phyloP scores from a whole-genome alignment of 2,797 vertebrate species.

The Acestrorhynchus altus region DNA sequence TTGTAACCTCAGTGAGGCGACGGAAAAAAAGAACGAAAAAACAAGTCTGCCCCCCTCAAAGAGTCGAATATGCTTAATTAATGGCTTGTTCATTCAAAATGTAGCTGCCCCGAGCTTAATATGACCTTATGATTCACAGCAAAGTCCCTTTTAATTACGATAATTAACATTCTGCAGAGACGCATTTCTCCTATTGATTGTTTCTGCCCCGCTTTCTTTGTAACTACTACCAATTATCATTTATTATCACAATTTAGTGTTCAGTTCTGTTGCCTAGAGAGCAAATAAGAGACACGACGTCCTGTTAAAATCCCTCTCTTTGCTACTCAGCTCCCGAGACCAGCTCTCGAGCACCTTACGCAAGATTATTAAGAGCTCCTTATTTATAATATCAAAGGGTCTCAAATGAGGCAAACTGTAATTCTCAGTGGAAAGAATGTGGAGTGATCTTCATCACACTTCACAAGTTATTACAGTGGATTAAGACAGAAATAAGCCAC shows the following conservation, averaged over 20 bases:
- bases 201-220: slow-evolving; percentile 64
- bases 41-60: slow-evolving; percentile 53
- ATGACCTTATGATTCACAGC: slow-evolving; percentile 73
- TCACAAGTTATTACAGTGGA: not conserved
- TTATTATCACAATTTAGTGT: slow-evolving; percentile 65
- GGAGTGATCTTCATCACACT: slow-evolving; percentile 5
- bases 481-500: slow-evolving; percentile 7
- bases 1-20: slow-evolving; percentile 64
- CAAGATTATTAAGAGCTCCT: slow-evolving; percentile 10
- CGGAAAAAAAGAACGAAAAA: slow-evolving; percentile 27
- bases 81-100: slow-evolving; percentile 63
- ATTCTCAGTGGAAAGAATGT: not conserved
- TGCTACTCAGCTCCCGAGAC: slow-evolving; percentile 19
- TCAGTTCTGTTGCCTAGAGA: slow-evolving; percentile 51
- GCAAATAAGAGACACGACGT: slow-evolving; percentile 8
- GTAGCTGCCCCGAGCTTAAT: slow-evolving; percentile 65
- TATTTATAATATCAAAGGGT: slow-evolving; percentile 17
- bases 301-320: slow-evolving; percentile 12
- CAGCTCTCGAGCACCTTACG: slow-evolving; percentile 11
- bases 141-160: slow-evolving; percentile 73
- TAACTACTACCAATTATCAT: slow-evolving; percentile 69
- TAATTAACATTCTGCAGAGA: slow-evolving; percentile 73
- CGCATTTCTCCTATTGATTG: slow-evolving; percentile 65
- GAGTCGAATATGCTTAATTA: slow-evolving; percentile 66
- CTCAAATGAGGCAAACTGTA: not conserved